Evolutionary conservation across 2,113 vertebrate genomes (phyloP).

Genomic region (Hippocampus abdominalis): DNA sequence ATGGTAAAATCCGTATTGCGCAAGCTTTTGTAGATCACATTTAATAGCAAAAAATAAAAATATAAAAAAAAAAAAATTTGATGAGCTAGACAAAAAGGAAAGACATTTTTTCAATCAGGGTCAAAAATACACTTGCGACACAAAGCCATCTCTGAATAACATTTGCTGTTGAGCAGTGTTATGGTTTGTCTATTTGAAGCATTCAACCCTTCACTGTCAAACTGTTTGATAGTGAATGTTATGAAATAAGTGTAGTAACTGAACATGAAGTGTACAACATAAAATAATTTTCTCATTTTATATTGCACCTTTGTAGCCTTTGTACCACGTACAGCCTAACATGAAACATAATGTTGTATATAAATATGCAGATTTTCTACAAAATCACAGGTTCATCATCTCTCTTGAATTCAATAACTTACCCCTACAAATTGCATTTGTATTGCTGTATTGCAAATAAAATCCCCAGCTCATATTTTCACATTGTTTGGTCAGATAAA

Average conservation of each 20-base stretch:
- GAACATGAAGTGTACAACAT: not conserved
- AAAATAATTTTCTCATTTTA: constrained; percentile 10
- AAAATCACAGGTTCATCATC: constrained; percentile 70
- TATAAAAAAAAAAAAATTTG: too few relatives aligned
- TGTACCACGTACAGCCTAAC: constrained; percentile 31
- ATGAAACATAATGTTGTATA: constrained; percentile 48
- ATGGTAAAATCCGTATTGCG: too few relatives aligned
- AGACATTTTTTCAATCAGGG: too few relatives aligned
- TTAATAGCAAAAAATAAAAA: too few relatives aligned
- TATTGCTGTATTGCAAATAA: constrained; percentile 71
- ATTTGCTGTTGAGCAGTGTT: too few relatives aligned
- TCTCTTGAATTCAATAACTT: constrained; percentile 72
- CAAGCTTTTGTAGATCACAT: too few relatives aligned
- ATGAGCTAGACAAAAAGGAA: too few relatives aligned
- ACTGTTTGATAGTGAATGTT: not conserved
- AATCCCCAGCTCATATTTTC: constrained; percentile 72
- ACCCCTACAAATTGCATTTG: constrained; percentile 73
- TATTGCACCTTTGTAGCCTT: not conserved
- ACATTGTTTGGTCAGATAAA: constrained; percentile 80
- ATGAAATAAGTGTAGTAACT: not conserved
- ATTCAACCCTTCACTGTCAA: not conserved
- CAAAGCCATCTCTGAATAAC: too few relatives aligned
- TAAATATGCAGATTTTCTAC: constrained; percentile 69
- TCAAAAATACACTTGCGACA: too few relatives aligned
- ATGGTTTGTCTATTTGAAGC: not conserved